Conservation (phyloP, 2,888 invertebrate genomes). For the Rhingia campestris region DNA sequence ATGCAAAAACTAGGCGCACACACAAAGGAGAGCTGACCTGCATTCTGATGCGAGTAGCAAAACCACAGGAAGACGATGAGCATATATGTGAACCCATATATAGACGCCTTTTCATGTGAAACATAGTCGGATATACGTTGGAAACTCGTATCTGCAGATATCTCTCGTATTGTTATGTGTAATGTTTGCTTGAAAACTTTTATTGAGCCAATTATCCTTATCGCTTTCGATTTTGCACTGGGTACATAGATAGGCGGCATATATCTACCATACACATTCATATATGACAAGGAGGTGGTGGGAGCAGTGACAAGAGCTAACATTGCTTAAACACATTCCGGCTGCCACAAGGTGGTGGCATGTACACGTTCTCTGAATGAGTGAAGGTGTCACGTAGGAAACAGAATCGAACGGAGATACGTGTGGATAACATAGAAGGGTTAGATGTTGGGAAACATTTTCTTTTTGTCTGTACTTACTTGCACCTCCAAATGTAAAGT, state of each 20-base stretch:
- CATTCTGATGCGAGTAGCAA: constrained; percentile 22
- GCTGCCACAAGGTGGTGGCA: constrained; percentile 69
- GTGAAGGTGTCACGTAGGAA: constrained; percentile 65
- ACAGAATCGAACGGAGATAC: constrained; percentile 58
- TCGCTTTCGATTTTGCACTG: constrained; percentile 75
- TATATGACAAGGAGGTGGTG: not conserved
- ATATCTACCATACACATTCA: not conserved
- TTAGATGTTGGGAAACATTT: constrained; percentile 37
- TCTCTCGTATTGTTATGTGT: constrained; percentile 61
- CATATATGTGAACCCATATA: no score
- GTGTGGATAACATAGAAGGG: constrained; percentile 43
- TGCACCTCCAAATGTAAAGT: constrained; percentile 89
- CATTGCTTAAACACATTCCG: constrained; percentile 50
- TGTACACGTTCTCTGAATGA: constrained; percentile 58
- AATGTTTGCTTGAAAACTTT: constrained; percentile 77
- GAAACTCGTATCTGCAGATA: not conserved
- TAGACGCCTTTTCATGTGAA: not conserved
- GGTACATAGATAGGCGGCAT: not conserved
- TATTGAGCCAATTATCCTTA: constrained; percentile 82
- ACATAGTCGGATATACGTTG: not conserved
- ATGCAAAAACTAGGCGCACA: constrained; percentile 39
- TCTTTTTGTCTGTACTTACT: constrained; percentile 84
- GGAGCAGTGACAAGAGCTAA: not conserved
- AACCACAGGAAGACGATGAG: constrained; percentile 7
- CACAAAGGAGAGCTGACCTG: constrained; percentile 21